These are phyloP conservation scores for Andricus curvator DNA, from an alignment of 2,888 invertebrate species.

Conservation along the genomic window DNA sequence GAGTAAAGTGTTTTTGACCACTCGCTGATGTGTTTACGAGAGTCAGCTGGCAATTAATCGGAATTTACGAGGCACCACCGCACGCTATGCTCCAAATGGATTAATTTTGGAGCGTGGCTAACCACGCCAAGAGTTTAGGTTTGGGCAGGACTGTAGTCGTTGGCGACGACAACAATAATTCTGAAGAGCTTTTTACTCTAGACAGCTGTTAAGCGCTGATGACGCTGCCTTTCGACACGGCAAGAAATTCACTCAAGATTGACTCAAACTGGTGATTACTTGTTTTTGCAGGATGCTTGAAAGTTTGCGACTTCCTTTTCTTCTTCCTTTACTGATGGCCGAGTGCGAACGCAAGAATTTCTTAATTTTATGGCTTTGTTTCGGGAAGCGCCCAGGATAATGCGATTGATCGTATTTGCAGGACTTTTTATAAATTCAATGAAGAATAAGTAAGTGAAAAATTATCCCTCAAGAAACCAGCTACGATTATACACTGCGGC, in stretches of 20 bases:
- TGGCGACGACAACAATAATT: slow-evolving; percentile 56
- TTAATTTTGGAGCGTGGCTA: slow-evolving; percentile 62
- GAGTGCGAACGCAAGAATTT: slow-evolving; percentile 32
- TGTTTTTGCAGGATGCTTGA: slow-evolving; percentile 30
- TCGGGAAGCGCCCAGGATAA: background rate
- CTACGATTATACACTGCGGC: too few relatives aligned
- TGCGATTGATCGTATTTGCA: background rate
- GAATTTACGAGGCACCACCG: slow-evolving; percentile 69
- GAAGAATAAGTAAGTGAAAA: too few relatives aligned
- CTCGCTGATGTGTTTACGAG: slow-evolving; percentile 65
- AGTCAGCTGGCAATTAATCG: slow-evolving; percentile 71
- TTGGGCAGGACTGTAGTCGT: slow-evolving; percentile 52
- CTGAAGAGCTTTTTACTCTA: slow-evolving; percentile 60
- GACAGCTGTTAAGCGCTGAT: slow-evolving; percentile 67
- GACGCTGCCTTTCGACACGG: slow-evolving; percentile 43
- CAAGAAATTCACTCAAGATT: slow-evolving; percentile 57
- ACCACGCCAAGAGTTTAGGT: slow-evolving; percentile 59
- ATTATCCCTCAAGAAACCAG: too few relatives aligned
- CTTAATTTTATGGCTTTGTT: slow-evolving; percentile 16
- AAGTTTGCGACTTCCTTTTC: slow-evolving; percentile 24
- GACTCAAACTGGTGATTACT: slow-evolving; percentile 31
- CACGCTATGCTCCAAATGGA: slow-evolving; percentile 63
- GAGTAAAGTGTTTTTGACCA: slow-evolving; percentile 59
- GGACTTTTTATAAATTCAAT: background rate
- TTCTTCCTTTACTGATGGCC: background rate